Conservation (phyloP, 1,140 invertebrate species). For the Trachymyrmex cornetzi region DNA sequence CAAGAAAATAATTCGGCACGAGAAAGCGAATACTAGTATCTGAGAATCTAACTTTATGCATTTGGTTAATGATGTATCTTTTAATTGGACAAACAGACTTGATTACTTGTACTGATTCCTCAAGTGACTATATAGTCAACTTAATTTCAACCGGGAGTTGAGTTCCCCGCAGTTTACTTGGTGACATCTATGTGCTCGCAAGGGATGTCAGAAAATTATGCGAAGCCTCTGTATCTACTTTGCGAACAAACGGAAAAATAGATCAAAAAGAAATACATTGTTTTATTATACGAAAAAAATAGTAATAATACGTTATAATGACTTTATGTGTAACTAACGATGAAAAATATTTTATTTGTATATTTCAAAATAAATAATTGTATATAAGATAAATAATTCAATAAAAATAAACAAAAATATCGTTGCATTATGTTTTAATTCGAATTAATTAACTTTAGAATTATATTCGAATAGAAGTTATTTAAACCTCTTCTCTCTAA, state of each 20-base stretch:
- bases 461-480: slow-evolving; percentile 4
- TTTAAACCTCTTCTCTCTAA: not conserved
- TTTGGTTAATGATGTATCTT: slow-evolving; percentile 34
- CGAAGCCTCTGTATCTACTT: not conserved
- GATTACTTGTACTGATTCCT: slow-evolving; percentile 55
- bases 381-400: not conserved
- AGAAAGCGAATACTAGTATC: not conserved
- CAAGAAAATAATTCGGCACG: not conserved
- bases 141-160: slow-evolving; percentile 48
- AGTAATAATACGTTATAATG: not conserved
- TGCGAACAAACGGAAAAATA: not conserved
- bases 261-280: not conserved
- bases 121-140: slow-evolving; percentile 45
- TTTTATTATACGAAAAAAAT: not conserved
- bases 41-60: not conserved
- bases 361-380: not conserved
- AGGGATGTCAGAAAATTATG: slow-evolving; percentile 35
- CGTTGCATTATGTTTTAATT: not conserved
- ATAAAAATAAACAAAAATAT: not conserved
- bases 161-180: slow-evolving; percentile 34
- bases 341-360: not conserved
- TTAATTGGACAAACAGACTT: slow-evolving; percentile 19
- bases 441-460: not conserved
- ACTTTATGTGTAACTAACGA: not conserved
- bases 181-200: slow-evolving; percentile 3